A percentile compares a stretch with the other conserved stretches of the same genome.
Evolutionary conservation across 2,888 invertebrate species (phyloP).

Genomic region (Scaptomyza tumidula): DNA sequence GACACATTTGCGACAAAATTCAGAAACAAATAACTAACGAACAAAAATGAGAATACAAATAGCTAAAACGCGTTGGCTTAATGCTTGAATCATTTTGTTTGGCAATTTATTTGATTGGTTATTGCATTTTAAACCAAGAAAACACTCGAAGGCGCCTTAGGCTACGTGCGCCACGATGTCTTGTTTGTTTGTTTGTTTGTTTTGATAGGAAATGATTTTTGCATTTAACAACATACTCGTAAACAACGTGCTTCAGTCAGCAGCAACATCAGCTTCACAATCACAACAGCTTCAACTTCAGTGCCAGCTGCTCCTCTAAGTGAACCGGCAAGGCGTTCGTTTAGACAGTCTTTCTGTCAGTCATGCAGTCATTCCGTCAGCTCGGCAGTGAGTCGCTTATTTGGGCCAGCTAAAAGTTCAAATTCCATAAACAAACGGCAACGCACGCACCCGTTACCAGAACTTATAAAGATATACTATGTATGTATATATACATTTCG

Average conservation of each 20-base stretch:
- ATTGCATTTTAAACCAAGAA: slow-evolving; percentile 77
- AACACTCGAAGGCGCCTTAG: slow-evolving; percentile 43
- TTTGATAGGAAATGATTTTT: slow-evolving; percentile 80
- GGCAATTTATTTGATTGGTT: slow-evolving; percentile 79
- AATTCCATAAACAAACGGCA: slow-evolving; percentile 73
- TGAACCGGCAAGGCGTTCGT: slow-evolving; percentile 38
- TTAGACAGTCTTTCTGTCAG: slow-evolving; percentile 38
- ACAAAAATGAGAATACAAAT: slow-evolving; percentile 39
- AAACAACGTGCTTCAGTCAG: slow-evolving; percentile 57
- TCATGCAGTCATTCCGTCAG: slow-evolving; percentile 41
- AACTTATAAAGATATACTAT: slow-evolving; percentile 38
- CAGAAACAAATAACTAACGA: slow-evolving; percentile 24
- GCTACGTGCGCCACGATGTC: slow-evolving; percentile 61
- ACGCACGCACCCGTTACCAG: slow-evolving; percentile 47
- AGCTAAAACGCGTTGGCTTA: slow-evolving; percentile 58
- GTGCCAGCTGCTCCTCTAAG: slow-evolving; percentile 47
- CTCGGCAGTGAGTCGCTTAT: slow-evolving; percentile 29
- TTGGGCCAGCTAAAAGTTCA: slow-evolving; percentile 63
- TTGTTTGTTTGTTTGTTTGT: slow-evolving; percentile 56
- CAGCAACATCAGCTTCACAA: slow-evolving; percentile 19
- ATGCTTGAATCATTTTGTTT: slow-evolving; percentile 75
- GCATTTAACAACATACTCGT: slow-evolving; percentile 77
- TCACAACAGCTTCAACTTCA: slow-evolving; percentile 31
- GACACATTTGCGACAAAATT: slow-evolving; percentile 71
- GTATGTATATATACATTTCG: slow-evolving; percentile 32